A percentile compares a stretch with the other conserved stretches of the same genome.
phyloP scores from a whole-genome alignment of 2,113 vertebrate species.

The Austrofundulus limnaeus region DNA sequence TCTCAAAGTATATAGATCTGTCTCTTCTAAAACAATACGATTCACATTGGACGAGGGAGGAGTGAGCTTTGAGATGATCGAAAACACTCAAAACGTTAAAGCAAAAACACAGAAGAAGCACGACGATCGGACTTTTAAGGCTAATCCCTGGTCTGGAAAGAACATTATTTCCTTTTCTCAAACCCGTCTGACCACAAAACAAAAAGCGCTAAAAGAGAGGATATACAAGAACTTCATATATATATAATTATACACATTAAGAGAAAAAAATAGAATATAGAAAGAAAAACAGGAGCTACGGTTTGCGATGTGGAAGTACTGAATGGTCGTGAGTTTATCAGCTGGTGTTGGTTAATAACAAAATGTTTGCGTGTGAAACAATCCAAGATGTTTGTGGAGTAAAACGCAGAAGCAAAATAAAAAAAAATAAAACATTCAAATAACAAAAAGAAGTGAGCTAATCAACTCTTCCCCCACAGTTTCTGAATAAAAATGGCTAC shows the following conservation, averaged over 20 bases:
- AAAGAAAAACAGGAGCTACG: constrained; percentile 28
- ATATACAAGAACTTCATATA: constrained; percentile 21
- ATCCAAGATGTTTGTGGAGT: constrained; percentile 3
- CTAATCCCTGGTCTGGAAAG: constrained; percentile 29
- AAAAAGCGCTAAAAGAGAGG: constrained; percentile 30
- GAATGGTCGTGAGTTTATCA: constrained; percentile 56
- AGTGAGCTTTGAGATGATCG: constrained; percentile 48
- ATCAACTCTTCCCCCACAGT: constrained; percentile 23
- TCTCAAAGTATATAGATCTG: constrained; percentile 60
- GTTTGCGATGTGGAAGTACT: constrained; percentile 21
- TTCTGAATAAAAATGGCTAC: neutral
- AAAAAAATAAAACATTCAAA: constrained; percentile 1
- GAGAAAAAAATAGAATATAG: constrained; percentile 15
- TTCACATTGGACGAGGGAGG: constrained; percentile 65
- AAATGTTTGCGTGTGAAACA: neutral
- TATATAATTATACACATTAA: constrained; percentile 26
- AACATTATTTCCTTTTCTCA: neutral
- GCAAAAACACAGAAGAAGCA: constrained; percentile 51
- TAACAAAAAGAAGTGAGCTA: constrained; percentile 16
- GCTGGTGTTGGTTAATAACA: constrained; percentile 63
- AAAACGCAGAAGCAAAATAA: too few relatives aligned
- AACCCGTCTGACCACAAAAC: constrained; percentile 25
- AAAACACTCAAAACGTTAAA: constrained; percentile 31
- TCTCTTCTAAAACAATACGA: constrained; percentile 64
- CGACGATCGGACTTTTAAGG: constrained; percentile 51